These are phyloP conservation scores for Manis pentadactyla DNA, from an alignment of 2,797 vertebrate genomes.

Conservation along the genomic window DNA sequence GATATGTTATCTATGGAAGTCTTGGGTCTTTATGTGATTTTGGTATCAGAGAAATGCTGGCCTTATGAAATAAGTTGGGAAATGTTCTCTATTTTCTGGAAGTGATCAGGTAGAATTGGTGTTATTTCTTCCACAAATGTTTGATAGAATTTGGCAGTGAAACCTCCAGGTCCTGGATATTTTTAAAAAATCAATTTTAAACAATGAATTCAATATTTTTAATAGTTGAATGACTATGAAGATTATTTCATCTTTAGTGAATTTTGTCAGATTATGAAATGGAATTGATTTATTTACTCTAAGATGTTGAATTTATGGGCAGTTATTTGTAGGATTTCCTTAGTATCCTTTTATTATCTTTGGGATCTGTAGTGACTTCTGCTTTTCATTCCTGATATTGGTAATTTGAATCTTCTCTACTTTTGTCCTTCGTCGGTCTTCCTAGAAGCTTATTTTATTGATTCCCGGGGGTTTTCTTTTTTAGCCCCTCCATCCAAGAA, in stretches of 20 bases:
- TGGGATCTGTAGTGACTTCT: neutral
- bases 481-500: neutral
- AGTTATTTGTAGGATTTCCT: neutral
- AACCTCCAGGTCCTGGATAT: neutral
- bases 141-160: neutral
- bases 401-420: neutral
- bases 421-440: neutral
- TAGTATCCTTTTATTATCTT: neutral
- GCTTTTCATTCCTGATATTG: neutral
- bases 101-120: neutral
- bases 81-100: neutral
- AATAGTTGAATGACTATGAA: neutral
- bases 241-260: neutral
- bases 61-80: neutral
- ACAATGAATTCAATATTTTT: neutral
- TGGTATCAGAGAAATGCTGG: neutral
- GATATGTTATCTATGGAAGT: neutral
- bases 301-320: neutral
- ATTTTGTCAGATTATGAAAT: neutral
- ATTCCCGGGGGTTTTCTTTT: neutral
- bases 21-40: neutral
- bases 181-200: neutral
- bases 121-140: neutral
- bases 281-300: neutral
- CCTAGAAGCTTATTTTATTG: neutral